Conservation (phyloP, 2,113 vertebrate genomes). For the Leptodactylus fuscus region DNA sequence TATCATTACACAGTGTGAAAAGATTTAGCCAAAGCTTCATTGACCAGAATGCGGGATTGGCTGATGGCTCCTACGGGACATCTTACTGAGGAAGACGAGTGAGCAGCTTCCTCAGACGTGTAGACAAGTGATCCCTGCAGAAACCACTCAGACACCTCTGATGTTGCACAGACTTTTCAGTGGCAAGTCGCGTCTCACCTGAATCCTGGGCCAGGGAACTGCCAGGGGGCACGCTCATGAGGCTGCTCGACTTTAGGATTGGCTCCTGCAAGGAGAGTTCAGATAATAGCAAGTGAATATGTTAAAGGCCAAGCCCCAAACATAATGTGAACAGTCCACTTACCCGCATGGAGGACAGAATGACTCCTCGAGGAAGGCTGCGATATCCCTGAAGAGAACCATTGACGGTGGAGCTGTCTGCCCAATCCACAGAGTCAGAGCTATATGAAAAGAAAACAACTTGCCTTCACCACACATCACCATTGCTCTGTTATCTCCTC, state of each 20-base stretch:
- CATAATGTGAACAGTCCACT: background rate
- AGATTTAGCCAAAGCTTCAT: no score
- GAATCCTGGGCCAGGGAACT: no score
- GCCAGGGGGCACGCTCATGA: constrained; percentile 37
- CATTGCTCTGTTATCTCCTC: no score
- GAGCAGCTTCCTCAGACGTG: no score
- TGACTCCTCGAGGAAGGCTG: constrained; percentile 43
- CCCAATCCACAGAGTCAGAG: constrained; percentile 21
- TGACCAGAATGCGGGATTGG: no score
- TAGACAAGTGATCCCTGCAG: background rate
- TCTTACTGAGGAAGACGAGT: background rate
- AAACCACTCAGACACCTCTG: background rate
- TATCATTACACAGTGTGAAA: background rate
- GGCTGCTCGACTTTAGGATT: constrained; percentile 35
- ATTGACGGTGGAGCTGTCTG: background rate
- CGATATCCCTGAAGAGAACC: background rate
- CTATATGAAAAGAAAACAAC: background rate
- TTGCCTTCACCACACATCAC: background rate
- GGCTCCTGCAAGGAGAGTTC: constrained; percentile 22
- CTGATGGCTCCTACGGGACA: background rate
- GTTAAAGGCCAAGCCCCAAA: no score
- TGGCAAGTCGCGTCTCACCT: background rate
- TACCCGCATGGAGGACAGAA: constrained; percentile 21
- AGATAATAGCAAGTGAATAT: no score
- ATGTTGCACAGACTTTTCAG: background rate